Base-by-base conservation (phyloP, 2,888 invertebrate species). In the Drepanosiphum platanoidis region DNA sequence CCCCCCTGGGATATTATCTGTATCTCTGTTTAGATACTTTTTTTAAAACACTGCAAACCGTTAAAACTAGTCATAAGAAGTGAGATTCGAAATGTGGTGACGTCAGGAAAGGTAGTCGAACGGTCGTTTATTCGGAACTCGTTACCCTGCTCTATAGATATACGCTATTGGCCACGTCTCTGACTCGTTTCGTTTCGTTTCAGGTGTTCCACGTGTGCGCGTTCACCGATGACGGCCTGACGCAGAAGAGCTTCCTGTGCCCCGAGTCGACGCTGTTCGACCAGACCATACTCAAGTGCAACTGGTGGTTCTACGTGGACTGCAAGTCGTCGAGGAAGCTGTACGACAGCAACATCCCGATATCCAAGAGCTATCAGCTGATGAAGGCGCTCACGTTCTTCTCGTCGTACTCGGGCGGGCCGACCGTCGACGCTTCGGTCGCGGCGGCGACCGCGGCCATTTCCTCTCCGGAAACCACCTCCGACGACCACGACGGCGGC, bases 261-360 rank as follows among this genome's bases (percentile, higher is more conserved):
- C 96, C 96, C 0, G 96, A 96, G 90, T 96, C 95, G 46, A 97
- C 97, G 0, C 92, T 96, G 81, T 97, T 97, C 90, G 96, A 97
- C 89, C 96, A 96, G 90, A 95, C 95, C 34, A 95, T 97, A 87
- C 92, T 97, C 8, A 96, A 96, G 89, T 97, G 97, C 90, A 96
- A 96, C 90, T 96, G 96, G 96, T 96, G 96, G 95, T 96, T 96
- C 91, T 96, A 96, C 89, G 96, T 96, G 0, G 96, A 96, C 89
- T 97, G 97, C 90, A 94, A 95, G 89, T 92, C 93, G 84, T 95
- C 96, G 34, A 93, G 92, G 88, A 93, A 92, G 87, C 91, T 96
- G 39, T 97, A 96, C 89, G 96, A 96, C 88, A 95, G 96, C 22
- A 97, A 97, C 89, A 95, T 96, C 87, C 96, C 96, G 0, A 94